Evolutionary conservation across 1,140 invertebrate genomes (phyloP), one percentile per base, ranked within the genome.

Genomic region (Aradophagus sp.): DNA sequence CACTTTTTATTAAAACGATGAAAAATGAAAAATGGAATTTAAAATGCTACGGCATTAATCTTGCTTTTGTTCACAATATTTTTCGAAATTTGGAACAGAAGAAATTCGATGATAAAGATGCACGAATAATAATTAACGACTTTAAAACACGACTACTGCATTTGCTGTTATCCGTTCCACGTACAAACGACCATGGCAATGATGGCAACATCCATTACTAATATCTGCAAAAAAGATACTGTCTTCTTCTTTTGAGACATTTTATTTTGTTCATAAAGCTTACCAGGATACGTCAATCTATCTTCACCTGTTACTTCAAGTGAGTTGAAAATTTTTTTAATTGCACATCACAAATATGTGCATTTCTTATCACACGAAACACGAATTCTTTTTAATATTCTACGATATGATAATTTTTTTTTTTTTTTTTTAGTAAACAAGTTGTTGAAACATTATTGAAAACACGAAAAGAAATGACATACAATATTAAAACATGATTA

Each of bases 91-190:
- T 67, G 38, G 45, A 47, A 59, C 39, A 67, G 45, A 59, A 70
- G 56, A 61, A 58, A 45, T 34, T 27, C 11, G 15, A 26, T 58
- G 58, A 70, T 70, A 71, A 65, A 71, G 32, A 50, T 65, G 53
- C 52, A 36, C 45, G 45, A 53, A 63, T 63, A 65, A 71, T 71
- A 71, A 71, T 65, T 63, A 71, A 71, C 53, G 45, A 65, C 36
- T 59, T 63, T 58, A 31, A 71, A 71, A 65, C 67, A 59, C 26
- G 59, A 65, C 67, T 71, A 63, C 59, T 71, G 67, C 67, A 71
- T 71, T 71, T 65, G 59, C 59, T 31, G 59, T 61, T 71, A 71
- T 71, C 68, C 39, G 53, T 20, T 32, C 38, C 67, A 53, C 42
- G 56, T 62, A 69, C 59, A 71, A 71, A 65, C 58, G 67, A 38